Conservation (phyloP, 2,113 vertebrate genomes). For the Bos indicus region DNA sequence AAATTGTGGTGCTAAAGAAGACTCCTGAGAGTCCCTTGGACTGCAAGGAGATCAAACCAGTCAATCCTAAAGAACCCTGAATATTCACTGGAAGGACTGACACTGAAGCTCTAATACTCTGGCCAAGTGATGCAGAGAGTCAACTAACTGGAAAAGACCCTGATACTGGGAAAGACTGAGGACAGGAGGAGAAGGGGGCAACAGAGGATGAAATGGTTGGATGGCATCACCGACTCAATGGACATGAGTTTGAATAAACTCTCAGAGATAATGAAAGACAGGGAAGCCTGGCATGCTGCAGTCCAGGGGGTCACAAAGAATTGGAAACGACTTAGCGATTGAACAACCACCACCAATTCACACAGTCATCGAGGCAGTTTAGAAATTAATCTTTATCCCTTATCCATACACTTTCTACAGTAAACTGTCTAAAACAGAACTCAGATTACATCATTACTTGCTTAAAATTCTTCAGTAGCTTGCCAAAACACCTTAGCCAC, state of each 20-base stretch:
- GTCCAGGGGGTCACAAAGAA: background rate
- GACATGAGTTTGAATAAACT: background rate
- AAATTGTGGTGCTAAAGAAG: background rate
- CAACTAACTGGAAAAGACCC: background rate
- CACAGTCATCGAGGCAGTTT: background rate
- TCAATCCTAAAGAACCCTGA: background rate
- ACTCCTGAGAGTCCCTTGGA: background rate
- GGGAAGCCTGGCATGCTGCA: background rate
- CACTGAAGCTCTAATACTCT: background rate
- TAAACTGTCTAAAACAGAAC: background rate
- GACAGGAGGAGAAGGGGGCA: background rate
- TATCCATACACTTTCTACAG: background rate
- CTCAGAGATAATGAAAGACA: background rate
- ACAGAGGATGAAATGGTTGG: background rate
- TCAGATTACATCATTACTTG: background rate
- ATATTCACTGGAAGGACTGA: background rate
- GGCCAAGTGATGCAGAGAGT: background rate
- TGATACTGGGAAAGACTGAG: background rate
- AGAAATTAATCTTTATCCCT: background rate
- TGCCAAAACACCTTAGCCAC: background rate
- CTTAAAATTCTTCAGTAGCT: background rate
- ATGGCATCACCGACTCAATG: background rate
- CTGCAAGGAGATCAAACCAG: background rate
- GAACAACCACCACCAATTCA: background rate
- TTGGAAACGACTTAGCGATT: rapidly evolving